A percentile compares a stretch with the other conserved stretches of the same genome.
phyloP scores from a whole-genome alignment of 2,888 invertebrate genomes.

The Tortrix viridana region DNA sequence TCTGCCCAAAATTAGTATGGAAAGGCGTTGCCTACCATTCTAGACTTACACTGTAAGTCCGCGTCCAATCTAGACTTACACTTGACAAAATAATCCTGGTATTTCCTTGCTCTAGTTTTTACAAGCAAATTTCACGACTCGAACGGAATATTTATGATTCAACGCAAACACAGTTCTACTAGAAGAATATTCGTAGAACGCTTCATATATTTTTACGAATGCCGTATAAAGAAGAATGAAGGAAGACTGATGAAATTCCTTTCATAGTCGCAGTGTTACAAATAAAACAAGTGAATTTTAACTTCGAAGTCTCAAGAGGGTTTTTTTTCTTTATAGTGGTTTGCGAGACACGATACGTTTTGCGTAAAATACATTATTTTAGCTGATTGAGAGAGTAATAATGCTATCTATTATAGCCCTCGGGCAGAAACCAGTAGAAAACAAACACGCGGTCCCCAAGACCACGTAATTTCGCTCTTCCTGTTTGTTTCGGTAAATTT shows the following conservation, averaged over 20 bases:
- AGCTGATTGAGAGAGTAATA: no score
- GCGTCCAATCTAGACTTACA: not conserved
- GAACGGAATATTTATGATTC: constrained; percentile 3
- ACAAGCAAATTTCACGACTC: constrained; percentile 1
- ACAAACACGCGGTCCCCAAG: not conserved
- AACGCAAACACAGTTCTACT: not conserved
- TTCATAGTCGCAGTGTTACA: not conserved
- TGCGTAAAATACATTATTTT: no score
- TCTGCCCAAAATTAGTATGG: no score
- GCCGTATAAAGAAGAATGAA: not conserved
- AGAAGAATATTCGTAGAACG: not conserved
- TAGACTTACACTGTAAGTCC: no score
- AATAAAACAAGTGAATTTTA: no score
- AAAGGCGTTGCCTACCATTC: no score
- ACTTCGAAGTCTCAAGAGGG: no score
- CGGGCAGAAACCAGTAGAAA: not conserved
- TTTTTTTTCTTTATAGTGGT: no score
- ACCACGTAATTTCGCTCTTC: constrained; percentile 16
- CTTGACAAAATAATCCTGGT: not conserved
- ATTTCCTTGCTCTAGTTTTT: not conserved
- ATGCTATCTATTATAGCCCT: not conserved
- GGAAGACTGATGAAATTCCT: not conserved
- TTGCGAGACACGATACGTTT: no score
- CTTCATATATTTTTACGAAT: not conserved
- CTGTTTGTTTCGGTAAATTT: constrained; percentile 14